Base-by-base conservation (phyloP, 2,797 vertebrate species). In the Acanthopagrus latus region DNA sequence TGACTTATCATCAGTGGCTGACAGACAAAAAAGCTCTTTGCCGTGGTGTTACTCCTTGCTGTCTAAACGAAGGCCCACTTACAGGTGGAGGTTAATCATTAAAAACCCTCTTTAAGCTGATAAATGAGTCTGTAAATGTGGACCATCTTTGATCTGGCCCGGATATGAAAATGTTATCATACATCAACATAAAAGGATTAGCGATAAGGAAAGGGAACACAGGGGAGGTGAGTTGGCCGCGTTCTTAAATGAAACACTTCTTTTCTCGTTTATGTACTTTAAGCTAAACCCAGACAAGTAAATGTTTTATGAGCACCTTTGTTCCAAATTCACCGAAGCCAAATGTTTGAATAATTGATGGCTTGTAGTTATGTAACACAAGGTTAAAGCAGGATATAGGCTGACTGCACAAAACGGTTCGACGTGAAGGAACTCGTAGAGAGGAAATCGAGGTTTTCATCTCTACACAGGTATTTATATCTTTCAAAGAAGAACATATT, bases 91-190 rank as follows among this genome's bases (percentile, higher is more conserved):
- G 64, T 80, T 70, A 68, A 84, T 73, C 66, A 67, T 52, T 57
- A 29, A 60, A 73, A 66, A 51, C 8, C 47, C 47, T 67, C 57
- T 41, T 25, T 43, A 23, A 57, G 51, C 25, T 82, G 78, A 91
- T 70, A 13, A 56, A 89, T 58, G 79, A 62, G 77, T 81, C 75
- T 73, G 33, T 38, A 38, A 38, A 38, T 38, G 63, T 66, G 56
- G 50, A 70, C 52, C 27, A 5, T 47, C 70, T 84, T 85, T 84
- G 74, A 91, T 86, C 64, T 78, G 33, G 65, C 63, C 25, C 46
- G 20, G 47, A 83, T 48, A 74, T 43, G 29, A 69, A 51, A 79
- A 84, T 60, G 81, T 52, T 25, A 74, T 72, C 79, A 51, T 65
- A 60, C 3, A 82, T 84, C 71, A 86, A 90, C 67, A 59, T 85